phyloP scores from a whole-genome alignment of 2,113 vertebrate species.

The Tretioscincus oriximinensis region DNA sequence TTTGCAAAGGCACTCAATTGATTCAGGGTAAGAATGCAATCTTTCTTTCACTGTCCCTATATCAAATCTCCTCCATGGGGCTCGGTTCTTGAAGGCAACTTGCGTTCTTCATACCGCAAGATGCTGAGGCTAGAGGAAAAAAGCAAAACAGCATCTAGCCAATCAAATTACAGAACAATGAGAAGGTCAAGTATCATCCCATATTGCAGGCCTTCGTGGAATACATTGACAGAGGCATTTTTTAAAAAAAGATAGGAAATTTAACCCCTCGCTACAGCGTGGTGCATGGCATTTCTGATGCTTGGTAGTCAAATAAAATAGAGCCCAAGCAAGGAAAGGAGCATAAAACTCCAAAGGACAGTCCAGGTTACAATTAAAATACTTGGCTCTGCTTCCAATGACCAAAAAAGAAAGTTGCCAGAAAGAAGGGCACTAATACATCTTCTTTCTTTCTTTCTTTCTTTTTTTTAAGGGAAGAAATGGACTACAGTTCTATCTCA shows the following conservation, averaged over 20 bases:
- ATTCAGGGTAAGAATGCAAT: neutral
- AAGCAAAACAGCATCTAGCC: constrained; percentile 14
- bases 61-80: constrained; percentile 28
- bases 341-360: constrained; percentile 40
- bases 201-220: constrained; percentile 46
- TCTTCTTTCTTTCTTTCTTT: constrained; percentile 53
- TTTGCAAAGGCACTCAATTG: constrained; percentile 1
- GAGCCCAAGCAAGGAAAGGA: constrained; percentile 36
- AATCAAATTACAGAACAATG: constrained; percentile 55
- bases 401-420: constrained; percentile 44
- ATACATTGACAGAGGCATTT: constrained; percentile 25
- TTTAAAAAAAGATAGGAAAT: constrained; percentile 43
- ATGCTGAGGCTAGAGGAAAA: constrained; percentile 50
- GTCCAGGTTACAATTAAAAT: constrained; percentile 52
- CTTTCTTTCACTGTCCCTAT: neutral
- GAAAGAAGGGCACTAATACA: constrained; percentile 63
- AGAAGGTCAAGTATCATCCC: constrained; percentile 51
- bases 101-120: constrained; percentile 37
- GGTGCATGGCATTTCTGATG: constrained; percentile 1
- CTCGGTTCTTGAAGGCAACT: constrained; percentile 42
- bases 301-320: constrained; percentile 42
- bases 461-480: constrained; percentile 71
- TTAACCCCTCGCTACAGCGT: constrained; percentile 59
- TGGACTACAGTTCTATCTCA: constrained; percentile 67
- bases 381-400: constrained; percentile 53